phyloP scores from a whole-genome alignment of 2,113 vertebrate species.

The Haliaeetus leucogaster region DNA sequence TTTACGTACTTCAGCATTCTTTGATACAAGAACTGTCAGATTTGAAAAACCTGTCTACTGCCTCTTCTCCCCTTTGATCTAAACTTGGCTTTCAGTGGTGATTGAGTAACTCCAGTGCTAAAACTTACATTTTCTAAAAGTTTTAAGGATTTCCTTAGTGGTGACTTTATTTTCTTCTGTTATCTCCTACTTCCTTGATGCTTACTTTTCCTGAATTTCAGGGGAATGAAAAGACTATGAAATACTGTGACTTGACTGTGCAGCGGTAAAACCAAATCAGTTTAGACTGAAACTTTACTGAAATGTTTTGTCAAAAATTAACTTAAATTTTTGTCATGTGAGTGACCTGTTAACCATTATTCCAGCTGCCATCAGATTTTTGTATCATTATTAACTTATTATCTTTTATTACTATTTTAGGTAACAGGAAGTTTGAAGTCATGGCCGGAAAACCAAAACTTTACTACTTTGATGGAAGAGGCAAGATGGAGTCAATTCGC shows the following conservation, averaged over 20 bases:
- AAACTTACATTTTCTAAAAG: background rate
- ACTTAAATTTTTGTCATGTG: background rate
- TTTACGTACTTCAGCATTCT: background rate
- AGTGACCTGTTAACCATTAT: background rate
- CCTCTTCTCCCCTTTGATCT: background rate
- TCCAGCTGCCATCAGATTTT: background rate
- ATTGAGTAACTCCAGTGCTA: background rate
- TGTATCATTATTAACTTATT: background rate
- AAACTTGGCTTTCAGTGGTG: background rate
- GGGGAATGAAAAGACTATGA: background rate
- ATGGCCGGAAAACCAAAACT: slow-evolving; percentile 81
- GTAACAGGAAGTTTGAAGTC: background rate
- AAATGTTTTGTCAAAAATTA: background rate
- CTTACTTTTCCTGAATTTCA: background rate
- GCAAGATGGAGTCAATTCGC: slow-evolving; percentile 86
- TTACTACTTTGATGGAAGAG: slow-evolving; percentile 86
- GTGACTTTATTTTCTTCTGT: background rate
- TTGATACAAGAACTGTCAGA: background rate
- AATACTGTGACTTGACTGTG: background rate
- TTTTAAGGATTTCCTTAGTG: background rate
- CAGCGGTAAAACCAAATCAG: background rate
- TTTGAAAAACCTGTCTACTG: background rate
- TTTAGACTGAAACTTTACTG: background rate
- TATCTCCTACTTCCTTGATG: background rate
- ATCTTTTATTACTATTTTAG: background rate